These are phyloP conservation scores for Drosophila kikkawai DNA, from an alignment of 1,140 invertebrate genomes.

Conservation along the genomic window DNA sequence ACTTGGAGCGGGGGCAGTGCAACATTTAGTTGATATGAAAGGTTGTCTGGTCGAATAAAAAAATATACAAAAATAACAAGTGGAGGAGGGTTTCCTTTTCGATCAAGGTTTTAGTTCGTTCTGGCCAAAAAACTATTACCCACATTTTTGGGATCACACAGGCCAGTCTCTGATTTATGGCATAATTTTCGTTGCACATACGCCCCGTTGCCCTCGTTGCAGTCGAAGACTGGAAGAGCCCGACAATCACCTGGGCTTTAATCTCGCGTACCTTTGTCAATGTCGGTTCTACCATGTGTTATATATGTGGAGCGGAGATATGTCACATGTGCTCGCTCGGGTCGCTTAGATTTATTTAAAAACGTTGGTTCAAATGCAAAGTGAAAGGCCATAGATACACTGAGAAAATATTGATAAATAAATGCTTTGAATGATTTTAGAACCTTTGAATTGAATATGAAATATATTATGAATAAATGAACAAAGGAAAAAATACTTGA, in stretches of 20 bases:
- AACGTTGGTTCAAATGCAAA: conserved; percentile 74
- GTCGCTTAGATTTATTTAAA: conserved; percentile 63
- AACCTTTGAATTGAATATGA: too few species aligned
- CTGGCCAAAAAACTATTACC: conserved; percentile 12
- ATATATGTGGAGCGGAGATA: conserved; percentile 68
- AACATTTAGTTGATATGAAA: conserved; percentile 58
- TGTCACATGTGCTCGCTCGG: conserved; percentile 67
- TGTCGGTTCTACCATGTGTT: conserved; percentile 45
- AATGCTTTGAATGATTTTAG: too few species aligned
- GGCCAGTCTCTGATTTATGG: conserved; percentile 46
- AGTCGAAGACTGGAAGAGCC: conserved; percentile 26
- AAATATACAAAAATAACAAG: conserved; percentile 20
- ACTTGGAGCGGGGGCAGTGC: conserved; percentile 40
- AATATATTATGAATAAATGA: too few species aligned
- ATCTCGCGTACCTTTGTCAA: conserved; percentile 70
- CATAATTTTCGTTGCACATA: conserved; percentile 47
- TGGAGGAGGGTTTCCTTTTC: conserved; percentile 46
- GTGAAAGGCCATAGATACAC: conserved; percentile 67
- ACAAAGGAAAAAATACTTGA: too few species aligned
- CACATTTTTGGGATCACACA: conserved; percentile 26
- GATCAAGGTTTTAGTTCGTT: conserved; percentile 35
- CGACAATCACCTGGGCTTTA: conserved; percentile 58
- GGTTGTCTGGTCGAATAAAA: conserved; percentile 25
- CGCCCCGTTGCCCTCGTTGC: conserved; percentile 25
- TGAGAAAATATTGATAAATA: background rate